Conservation (phyloP, 2,888 invertebrate species). For the Dioctria linearis region DNA sequence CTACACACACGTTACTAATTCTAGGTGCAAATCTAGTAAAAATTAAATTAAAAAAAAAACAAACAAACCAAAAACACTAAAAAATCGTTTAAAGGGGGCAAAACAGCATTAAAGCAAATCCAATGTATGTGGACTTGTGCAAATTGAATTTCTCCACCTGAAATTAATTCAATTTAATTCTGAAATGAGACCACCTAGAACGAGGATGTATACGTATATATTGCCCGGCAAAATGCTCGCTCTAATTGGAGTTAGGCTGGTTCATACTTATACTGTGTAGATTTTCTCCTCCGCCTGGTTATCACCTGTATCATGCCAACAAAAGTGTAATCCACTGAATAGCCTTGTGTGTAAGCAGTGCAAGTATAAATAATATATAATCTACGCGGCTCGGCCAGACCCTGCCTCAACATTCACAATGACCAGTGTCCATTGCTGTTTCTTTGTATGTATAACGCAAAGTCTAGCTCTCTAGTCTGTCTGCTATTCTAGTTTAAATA, state of each 20-base stretch:
- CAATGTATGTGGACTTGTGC: neutral
- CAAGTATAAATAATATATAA: neutral
- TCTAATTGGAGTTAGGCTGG: neutral
- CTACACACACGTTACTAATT: neutral
- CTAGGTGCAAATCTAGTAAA: neutral
- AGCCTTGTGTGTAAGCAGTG: neutral
- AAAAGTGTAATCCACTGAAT: neutral
- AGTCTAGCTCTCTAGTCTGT: neutral
- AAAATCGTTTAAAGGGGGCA: neutral
- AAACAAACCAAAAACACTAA: too few relatives aligned
- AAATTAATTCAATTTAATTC: constrained; percentile 8
- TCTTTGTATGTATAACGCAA: too few relatives aligned
- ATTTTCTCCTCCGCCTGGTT: neutral
- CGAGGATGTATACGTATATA: neutral
- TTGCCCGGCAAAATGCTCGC: neutral
- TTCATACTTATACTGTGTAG: neutral
- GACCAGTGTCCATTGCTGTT: neutral
- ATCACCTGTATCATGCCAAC: neutral
- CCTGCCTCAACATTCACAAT: too few relatives aligned
- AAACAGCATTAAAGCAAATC: neutral
- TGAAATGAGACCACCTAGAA: neutral
- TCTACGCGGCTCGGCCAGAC: neutral
- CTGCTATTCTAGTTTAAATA: neutral
- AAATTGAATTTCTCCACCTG: constrained; percentile 17
- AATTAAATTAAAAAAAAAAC: neutral